Conservation (phyloP, 2,113 vertebrate species). For the Spea multiplicata region DNA sequence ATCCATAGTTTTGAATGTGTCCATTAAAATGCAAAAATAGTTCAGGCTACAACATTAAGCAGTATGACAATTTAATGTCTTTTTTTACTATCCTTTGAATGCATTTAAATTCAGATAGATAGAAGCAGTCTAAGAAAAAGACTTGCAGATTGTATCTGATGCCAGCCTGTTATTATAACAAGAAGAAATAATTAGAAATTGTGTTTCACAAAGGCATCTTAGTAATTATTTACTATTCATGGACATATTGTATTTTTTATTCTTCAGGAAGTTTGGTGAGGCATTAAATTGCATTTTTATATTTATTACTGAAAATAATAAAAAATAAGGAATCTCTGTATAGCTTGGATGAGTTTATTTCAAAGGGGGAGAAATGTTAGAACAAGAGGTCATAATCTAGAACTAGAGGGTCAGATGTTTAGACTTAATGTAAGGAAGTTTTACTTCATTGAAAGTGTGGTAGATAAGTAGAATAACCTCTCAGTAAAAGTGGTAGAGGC, state of each 20-base stretch:
- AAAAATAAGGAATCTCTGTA: neutral
- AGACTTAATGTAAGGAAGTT: no score
- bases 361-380: no score
- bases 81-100: constrained; percentile 40
- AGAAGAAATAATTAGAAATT: constrained; percentile 42
- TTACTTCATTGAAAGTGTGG: no score
- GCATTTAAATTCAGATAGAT: constrained; percentile 51
- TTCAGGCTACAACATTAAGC: constrained; percentile 36
- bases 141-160: constrained; percentile 26
- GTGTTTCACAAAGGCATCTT: constrained; percentile 34
- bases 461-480: no score
- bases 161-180: constrained; percentile 44
- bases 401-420: no score
- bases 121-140: constrained; percentile 48
- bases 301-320: neutral
- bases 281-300: neutral
- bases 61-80: constrained; percentile 52
- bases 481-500: no score
- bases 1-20: neutral
- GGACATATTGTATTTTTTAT: constrained; percentile 22
- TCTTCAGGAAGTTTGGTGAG: neutral
- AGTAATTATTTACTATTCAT: constrained; percentile 11
- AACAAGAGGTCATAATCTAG: no score
- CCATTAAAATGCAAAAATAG: constrained; percentile 12
- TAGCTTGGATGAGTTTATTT: neutral